Evolutionary conservation across 2,113 vertebrate genomes (phyloP), one percentile per base, ranked within the genome.

Genomic region (Stegostoma tigrinum): DNA sequence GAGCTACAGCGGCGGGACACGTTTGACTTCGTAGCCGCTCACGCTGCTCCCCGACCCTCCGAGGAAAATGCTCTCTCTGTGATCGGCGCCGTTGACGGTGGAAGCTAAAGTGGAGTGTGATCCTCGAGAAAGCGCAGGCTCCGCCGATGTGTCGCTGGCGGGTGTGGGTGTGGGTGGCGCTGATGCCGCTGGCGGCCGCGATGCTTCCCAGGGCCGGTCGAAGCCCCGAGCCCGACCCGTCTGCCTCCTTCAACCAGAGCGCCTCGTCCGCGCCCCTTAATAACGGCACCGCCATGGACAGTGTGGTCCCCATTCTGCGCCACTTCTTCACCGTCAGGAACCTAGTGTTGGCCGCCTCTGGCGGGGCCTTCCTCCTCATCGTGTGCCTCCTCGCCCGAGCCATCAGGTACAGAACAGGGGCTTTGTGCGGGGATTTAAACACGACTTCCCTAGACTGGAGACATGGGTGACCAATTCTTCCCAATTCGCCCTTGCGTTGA

Each of bases 291-390:
- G 42, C 27, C 67, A 6, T 70, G 7, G 93, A 23, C 19, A 67
- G 17, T 21, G 17, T 94, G 5, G n/a, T 2, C 17, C 97, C 97
- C 0, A 95, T 98, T 83, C 97, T 98, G 96, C 98, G 97, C 96
- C 98, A 98, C 96, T 98, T 99, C 45, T 98, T 98, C 42, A 98
- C 98, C 61, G 97, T 99, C 95, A 98, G 99, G 97, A 98, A 98
- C 96, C 97, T 98, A 3, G 98, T 98, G 86, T 97, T 98, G 96
- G 97, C 98, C 96, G 97, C 98, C 96, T 98, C 98, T 96, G 98
- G 97, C 96, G 96, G 98, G 96, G 98, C 98, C 96, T 98, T 97
- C 95, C 97, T 97, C 42, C 98, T 99, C 96, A 97, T 99, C 97
- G 98, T 97, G 94, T 98, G 98, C 96, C 97, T 99, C 96, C 97